phyloP scores from a whole-genome alignment of 2,113 vertebrate genomes.

The Pteruthius melanotis region DNA sequence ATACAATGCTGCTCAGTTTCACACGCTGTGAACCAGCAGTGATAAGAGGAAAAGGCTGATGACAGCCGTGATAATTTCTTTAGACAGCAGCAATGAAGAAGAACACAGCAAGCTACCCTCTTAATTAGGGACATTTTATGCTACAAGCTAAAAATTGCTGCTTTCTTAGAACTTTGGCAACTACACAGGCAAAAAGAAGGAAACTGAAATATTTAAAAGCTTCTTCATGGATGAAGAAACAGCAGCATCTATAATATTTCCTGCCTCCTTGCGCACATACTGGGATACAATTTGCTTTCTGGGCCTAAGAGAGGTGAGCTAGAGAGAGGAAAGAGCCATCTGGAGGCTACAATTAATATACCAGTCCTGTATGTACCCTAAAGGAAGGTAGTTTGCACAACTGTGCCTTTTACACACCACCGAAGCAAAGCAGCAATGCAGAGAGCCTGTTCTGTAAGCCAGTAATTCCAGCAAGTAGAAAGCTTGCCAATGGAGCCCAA shows the following conservation, averaged over 20 bases:
- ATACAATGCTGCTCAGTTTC: neutral
- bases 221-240: neutral
- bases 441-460: neutral
- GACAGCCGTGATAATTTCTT: neutral
- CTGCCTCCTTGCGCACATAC: neutral
- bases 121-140: neutral
- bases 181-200: neutral
- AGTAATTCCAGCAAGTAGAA: neutral
- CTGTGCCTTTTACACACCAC: neutral
- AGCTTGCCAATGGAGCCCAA: neutral
- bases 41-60: neutral
- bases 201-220: neutral
- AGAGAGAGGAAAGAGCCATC: neutral
- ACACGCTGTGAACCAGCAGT: neutral
- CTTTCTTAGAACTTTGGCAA: neutral
- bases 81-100: neutral
- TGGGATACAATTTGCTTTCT: neutral
- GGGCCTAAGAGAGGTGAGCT: neutral
- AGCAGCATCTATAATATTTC: neutral
- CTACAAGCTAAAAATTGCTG: neutral
- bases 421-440: neutral
- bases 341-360: neutral
- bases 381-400: neutral
- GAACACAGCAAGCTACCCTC: neutral
- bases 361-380: neutral